Base-by-base conservation (phyloP, 2,888 invertebrate species). In the Chloromyia formosa region DNA sequence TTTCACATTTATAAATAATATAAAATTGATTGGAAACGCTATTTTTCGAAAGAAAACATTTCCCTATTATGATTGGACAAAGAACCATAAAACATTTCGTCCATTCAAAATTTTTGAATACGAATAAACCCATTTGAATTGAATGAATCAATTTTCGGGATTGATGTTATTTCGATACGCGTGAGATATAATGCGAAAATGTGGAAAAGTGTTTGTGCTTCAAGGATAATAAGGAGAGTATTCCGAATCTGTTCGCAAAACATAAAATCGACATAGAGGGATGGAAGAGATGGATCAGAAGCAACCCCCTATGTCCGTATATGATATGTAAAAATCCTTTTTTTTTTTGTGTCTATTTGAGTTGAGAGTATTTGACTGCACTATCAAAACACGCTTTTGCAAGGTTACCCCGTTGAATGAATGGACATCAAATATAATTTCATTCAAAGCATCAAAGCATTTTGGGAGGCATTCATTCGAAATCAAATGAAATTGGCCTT, bases 401-500 rank as follows among this genome's bases (percentile, higher is more conserved):
- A 35, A 35, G 58, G 71, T 71, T 71, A 58, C 56, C 27, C 27
- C 27, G 71, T 58, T 71, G 71, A 71, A 58, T 71, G 71, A 71
- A 71, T 71, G 27, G 58, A 58, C 56, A 71, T 40, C 71, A 35
- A 71, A 73, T 73, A 73, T 73, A 73, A 73, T 73, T 73, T 73
- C 71, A 71, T 71, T 71, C 61, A 60, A 75, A 69, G 75, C 73
- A 75, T 75, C 69, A 75, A 75, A 75, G 75, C 49, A 53, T 56
- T 68, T 61, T 45, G 40, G 27, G 27, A 35, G 27, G 69, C 56
- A 75, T 75, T 75, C 75, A 75, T 74, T 56, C 22, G 22, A 73
- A 73, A 73, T 72, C 45, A 72, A 72, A 72, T 73, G 73, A 73
- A 75, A 75, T 75, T 75, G 72, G 75, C 56, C 75, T 75, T 72